Base-by-base conservation (phyloP, 2,797 vertebrate species). In the Enteromius trimaculatus region DNA sequence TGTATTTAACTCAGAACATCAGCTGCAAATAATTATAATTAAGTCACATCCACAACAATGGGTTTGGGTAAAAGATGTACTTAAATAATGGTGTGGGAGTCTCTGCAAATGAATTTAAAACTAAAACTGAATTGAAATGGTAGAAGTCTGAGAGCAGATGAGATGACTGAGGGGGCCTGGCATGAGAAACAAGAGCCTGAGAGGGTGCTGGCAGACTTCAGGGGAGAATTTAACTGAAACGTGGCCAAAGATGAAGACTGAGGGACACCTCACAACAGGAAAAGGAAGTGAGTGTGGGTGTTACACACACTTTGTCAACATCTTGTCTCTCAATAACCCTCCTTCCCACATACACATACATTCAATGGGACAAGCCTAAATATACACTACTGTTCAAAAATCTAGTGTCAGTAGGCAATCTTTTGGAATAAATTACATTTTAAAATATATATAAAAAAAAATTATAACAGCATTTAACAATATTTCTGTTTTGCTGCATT, bases 241-340 rank as follows among this genome's bases (percentile, higher is more conserved):
- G 49, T 74, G 71, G 58, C 66, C 9, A 26, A 64, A n/a, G 44
- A 42, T 29, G 29, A 55, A 37, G 44, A 58, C 64, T 82, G 81
- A 77, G 64, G 74, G 64, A 65, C 47, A 68, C 49, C 26, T 39
- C 49, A 47, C 26, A 6, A 70, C 81, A 83, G 81, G 81, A 83
- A 83, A 23, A 60, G 74, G 81, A 83, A 77, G 65, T 49, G 26
- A 47, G 64, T 3, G 65, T 47, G 74, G 74, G 81, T 58, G 51
- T 77, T 37, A 44, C 49, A 77, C 71, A 55, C 72, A 44, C 44
- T 21, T 10, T 31, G 66, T 58, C 31, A 23, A 47, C 37, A 62
- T 72, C 53, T 60, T 60, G 65, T 39, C 39, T 71, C 62, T 82
- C 17, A 31, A 68, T 37, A 34, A 31, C 11, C 4, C 37, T 49